phyloP scores from a whole-genome alignment of 2,888 invertebrate species.

The Nomada goodeniana region DNA sequence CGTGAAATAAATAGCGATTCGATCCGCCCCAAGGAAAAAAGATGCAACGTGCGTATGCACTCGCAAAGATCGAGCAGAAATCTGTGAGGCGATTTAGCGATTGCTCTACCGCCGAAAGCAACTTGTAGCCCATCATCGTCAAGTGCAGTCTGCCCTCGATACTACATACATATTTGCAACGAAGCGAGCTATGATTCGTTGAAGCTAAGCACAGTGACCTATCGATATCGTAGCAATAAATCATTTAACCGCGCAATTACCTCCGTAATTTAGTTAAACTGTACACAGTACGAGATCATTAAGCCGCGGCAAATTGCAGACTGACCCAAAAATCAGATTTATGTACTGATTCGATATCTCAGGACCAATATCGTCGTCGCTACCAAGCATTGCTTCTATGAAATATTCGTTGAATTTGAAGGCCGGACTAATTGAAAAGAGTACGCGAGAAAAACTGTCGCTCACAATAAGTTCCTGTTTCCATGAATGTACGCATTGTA shows the following conservation, averaged over 20 bases:
- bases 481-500: neutral
- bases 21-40: no score
- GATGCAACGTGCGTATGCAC: no score
- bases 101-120: conserved; percentile 15
- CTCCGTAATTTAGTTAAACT: conserved; percentile 33
- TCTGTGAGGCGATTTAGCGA: no score
- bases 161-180: conserved; percentile 35
- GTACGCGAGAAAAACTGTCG: neutral
- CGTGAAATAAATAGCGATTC: no score
- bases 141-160: conserved; percentile 47
- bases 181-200: conserved; percentile 20
- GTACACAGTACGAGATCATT: neutral
- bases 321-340: neutral
- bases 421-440: neutral
- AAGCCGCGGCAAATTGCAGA: neutral
- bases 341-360: neutral
- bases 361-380: neutral
- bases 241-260: conserved; percentile 37
- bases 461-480: conserved; percentile 1
- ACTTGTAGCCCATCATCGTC: conserved; percentile 56
- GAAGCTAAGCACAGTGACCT: neutral
- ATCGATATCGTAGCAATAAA: conserved; percentile 43
- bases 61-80: no score
- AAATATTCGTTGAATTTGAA: neutral
- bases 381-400: no score